Conservation (phyloP, 1,140 invertebrate species). For the Drosophila ironensis region DNA sequence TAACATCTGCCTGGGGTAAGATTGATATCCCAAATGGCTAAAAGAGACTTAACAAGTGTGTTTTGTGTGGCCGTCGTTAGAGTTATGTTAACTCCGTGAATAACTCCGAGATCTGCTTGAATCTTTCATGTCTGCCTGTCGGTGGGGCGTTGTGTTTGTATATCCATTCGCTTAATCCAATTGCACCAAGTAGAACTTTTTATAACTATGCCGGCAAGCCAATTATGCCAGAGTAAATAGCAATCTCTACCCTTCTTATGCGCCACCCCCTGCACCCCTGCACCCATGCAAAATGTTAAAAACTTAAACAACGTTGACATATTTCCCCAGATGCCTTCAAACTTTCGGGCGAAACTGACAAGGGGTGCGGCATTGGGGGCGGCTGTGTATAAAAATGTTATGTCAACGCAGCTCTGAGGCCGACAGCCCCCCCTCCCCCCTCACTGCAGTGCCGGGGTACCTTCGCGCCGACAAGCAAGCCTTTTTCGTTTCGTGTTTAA, state of each 20-base stretch:
- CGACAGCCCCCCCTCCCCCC: conserved; percentile 1
- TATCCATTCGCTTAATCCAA: conserved; percentile 64
- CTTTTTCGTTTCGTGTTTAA: conserved; percentile 75
- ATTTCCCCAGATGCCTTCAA: conserved; percentile 78
- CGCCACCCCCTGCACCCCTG: conserved; percentile 3
- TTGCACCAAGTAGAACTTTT: conserved; percentile 58
- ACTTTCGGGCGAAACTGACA: conserved; percentile 61
- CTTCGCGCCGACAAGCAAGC: conserved; percentile 27
- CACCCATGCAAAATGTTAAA: conserved; percentile 67
- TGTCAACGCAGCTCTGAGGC: conserved; percentile 57
- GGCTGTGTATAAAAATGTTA: conserved; percentile 67
- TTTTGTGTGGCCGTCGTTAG: conserved; percentile 44
- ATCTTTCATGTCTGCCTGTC: conserved; percentile 20
- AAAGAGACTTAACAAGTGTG: background rate
- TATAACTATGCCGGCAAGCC: conserved; percentile 59
- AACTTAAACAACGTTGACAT: conserved; percentile 78
- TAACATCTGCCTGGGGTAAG: conserved; percentile 12
- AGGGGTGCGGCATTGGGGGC: background rate
- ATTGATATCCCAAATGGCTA: conserved; percentile 17
- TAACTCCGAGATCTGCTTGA: conserved; percentile 21
- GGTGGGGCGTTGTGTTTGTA: conserved; percentile 6
- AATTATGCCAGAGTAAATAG: conserved; percentile 76
- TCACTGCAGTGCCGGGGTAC: background rate
- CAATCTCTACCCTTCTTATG: conserved; percentile 27
- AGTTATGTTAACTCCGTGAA: background rate